These are phyloP conservation scores for Nebria salina DNA, from an alignment of 2,888 invertebrate species.

Conservation along the genomic window DNA sequence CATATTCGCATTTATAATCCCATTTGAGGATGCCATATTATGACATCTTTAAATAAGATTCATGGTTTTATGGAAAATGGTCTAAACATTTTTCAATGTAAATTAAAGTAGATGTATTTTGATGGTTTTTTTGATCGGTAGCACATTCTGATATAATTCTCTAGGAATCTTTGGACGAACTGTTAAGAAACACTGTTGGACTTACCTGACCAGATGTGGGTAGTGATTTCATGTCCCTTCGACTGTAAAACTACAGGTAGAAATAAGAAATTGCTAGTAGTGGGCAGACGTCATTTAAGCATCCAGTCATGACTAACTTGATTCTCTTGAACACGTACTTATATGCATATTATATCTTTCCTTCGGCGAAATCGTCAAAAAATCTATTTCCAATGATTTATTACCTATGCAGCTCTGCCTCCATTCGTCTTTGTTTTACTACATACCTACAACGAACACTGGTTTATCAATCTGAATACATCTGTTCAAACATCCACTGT, in stretches of 20 bases:
- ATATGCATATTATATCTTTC: not conserved
- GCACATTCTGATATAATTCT: too few species aligned
- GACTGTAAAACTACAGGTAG: conserved; percentile 3
- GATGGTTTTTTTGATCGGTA: too few species aligned
- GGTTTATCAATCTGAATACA: not conserved
- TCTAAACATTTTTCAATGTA: too few species aligned
- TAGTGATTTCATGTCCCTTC: conserved; percentile 15
- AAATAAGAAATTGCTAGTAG: not conserved
- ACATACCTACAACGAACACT: not conserved
- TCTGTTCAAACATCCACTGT: not conserved
- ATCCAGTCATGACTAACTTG: not conserved
- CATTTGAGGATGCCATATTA: not conserved
- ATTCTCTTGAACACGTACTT: not conserved
- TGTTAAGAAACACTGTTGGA: conserved; percentile 3
- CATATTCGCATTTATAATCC: not conserved
- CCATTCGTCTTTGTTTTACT: not conserved
- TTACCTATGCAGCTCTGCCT: not conserved
- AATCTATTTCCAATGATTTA: not conserved
- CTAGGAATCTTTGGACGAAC: not conserved
- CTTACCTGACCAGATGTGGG: conserved; percentile 14
- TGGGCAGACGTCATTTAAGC: conserved; percentile 3
- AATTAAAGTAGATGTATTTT: too few species aligned
- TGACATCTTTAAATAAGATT: too few species aligned
- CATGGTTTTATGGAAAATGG: too few species aligned
- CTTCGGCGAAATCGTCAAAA: not conserved